Percentiles rank a stretch among this genome's conserved stretches.
phyloP scores from a whole-genome alignment of 2,113 vertebrate genomes.

The Callithrix jacchus region DNA sequence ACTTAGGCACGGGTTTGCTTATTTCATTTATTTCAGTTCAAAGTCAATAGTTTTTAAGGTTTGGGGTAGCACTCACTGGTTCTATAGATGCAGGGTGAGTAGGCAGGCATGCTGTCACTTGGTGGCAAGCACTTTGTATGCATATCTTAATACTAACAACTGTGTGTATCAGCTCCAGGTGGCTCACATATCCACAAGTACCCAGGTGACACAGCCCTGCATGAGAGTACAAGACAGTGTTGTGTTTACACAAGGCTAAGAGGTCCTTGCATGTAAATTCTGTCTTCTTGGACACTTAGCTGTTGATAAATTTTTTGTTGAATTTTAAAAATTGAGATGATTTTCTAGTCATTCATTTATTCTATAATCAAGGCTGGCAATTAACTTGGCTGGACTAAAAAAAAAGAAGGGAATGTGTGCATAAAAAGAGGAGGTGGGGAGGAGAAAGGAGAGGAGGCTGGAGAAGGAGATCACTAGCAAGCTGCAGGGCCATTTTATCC shows the following conservation, averaged over 20 bases:
- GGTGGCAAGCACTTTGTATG: neutral
- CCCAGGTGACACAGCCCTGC: neutral
- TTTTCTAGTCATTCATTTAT: constrained; percentile 16
- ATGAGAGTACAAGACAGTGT: neutral
- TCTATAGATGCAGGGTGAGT: neutral
- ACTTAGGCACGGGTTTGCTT: neutral
- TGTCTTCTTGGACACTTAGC: neutral
- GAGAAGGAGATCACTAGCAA: too few relatives aligned
- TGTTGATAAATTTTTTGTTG: neutral
- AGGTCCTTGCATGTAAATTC: neutral
- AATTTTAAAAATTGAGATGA: neutral
- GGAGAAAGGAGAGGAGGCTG: too few relatives aligned
- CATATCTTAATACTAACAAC: neutral
- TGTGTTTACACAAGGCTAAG: neutral
- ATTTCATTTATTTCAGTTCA: constrained; percentile 6
- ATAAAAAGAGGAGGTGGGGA: neutral
- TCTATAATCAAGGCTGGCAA: neutral
- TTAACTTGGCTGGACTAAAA: neutral
- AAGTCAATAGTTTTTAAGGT: neutral
- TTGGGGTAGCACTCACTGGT: neutral
- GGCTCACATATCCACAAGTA: neutral
- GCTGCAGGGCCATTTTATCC: neutral
- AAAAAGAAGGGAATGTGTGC: neutral
- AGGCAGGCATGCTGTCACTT: neutral
- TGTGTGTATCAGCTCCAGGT: neutral